Evolutionary conservation across 92 coral and sea anemone genomes (phyloP), one percentile per base, ranked within the genome.

Genomic region (Blastomussa wellsi): DNA sequence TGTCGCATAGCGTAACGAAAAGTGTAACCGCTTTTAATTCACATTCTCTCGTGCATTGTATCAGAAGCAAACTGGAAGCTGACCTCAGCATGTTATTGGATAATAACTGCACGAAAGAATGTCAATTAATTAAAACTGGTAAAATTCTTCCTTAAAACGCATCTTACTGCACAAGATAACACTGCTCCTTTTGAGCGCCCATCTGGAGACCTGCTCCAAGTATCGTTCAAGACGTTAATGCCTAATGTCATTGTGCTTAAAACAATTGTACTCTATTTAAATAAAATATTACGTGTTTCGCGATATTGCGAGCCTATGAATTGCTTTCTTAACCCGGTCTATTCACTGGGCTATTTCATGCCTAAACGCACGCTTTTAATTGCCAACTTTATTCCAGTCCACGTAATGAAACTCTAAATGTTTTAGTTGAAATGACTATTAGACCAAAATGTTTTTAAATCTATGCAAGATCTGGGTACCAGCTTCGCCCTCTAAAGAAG

Each of bases 131-230:
- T 44, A n/a, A n/a, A n/a, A n/a, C n/a, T n/a, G n/a, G n/a, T 44
- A 44, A 52, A 57, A 26, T 24, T 62, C 32, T 62, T 62, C 68
- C 28, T 29, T 62, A 2, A 26, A 62, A 62, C 32, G 8, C 1
- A 60, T 26, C 66, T 7, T 26, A 62, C 0, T 14, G 5, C 33
- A 35, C 1, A 28, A 26, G 35, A 62, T 26, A 62, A 62, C 35
- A 26, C 11, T 62, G 15, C 3, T 26, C 10, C 68, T 20, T 15
- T 22, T 11, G 68, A 62, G 68, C 3, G 68, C 68, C 11, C 10
- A 26, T 1, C 79, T 15, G 79, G 79, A 74, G 79, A 15, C 79
- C 79, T n/a, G 79, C 79, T 74, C 79, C 79, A 14, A n/a, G 33
- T 52, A 48, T 33, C 37, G 52, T 37, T 15, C 13, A 24, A 0